Evolutionary conservation across 2,888 invertebrate genomes (phyloP).

Genomic region (Pyrrhosoma nymphula): DNA sequence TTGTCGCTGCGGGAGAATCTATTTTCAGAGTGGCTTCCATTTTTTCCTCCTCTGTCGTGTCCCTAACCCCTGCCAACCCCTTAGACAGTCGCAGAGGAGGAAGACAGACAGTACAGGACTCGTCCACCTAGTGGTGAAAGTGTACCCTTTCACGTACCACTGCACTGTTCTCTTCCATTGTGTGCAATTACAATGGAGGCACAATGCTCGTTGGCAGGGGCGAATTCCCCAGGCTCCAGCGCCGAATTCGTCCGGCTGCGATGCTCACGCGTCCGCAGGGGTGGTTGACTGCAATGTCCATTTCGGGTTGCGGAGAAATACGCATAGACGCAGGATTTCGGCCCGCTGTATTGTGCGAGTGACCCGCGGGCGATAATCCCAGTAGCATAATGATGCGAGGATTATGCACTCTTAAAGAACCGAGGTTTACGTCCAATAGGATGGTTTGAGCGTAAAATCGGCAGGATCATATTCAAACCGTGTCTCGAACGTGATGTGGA

Average conservation of each 20-base stretch:
- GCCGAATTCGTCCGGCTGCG: neutral
- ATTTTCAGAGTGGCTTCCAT: conserved; percentile 55
- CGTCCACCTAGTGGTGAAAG: neutral
- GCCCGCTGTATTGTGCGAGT: neutral
- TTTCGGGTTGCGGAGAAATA: neutral
- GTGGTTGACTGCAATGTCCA: neutral
- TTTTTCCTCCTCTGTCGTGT: neutral
- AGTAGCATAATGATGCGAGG: neutral
- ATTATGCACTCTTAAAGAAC: neutral
- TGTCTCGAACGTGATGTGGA: too few species aligned
- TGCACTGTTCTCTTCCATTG: neutral
- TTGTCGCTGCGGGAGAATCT: conserved; percentile 46
- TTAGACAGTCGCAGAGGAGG: neutral
- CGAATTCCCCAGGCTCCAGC: neutral
- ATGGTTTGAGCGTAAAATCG: neutral
- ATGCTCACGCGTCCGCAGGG: neutral
- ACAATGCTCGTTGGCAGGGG: neutral
- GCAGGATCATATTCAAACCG: neutral
- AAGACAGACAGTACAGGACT: neutral
- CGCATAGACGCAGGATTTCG: neutral
- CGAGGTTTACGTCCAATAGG: neutral
- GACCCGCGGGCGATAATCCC: neutral
- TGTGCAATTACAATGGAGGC: neutral
- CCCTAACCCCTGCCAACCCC: neutral
- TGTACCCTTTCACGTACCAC: neutral